These are phyloP conservation scores for Ranitomeya imitator DNA, from an alignment of 2,113 vertebrate species.

Conservation along the genomic window DNA sequence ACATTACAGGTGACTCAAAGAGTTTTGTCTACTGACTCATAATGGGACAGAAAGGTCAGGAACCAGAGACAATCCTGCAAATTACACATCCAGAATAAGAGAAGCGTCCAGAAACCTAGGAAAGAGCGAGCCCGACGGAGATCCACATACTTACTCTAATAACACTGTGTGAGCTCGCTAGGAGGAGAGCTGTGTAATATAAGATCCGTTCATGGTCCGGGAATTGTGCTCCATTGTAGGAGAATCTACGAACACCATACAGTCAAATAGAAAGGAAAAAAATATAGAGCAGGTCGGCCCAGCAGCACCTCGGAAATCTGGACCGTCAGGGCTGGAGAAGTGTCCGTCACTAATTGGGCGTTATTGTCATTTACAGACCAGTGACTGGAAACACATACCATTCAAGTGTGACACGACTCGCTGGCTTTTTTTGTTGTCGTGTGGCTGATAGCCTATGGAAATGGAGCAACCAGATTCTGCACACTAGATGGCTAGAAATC, in stretches of 20 bases:
- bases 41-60: conserved; percentile 32
- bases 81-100: not conserved
- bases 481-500: not conserved
- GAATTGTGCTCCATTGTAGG: conserved; percentile 2
- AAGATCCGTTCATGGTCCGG: not conserved
- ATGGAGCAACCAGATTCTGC: not conserved
- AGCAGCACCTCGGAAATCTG: not conserved
- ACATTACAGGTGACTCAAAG: conserved; percentile 48
- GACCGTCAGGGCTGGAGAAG: not conserved
- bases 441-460: not conserved
- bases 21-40: conserved; percentile 28
- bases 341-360: not conserved
- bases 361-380: conserved; percentile 5
- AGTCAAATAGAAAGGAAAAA: not conserved
- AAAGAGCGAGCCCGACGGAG: no score
- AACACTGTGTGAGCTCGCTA: not conserved
- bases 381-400: not conserved
- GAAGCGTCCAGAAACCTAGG: not conserved
- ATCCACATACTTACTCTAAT: not conserved
- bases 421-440: not conserved
- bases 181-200: not conserved
- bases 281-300: not conserved
- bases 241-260: not conserved
- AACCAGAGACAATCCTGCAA: conserved; percentile 8
- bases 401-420: not conserved